phyloP scores from a whole-genome alignment of 2,113 vertebrate species.

The Gnathonemus echidnorhynchus region DNA sequence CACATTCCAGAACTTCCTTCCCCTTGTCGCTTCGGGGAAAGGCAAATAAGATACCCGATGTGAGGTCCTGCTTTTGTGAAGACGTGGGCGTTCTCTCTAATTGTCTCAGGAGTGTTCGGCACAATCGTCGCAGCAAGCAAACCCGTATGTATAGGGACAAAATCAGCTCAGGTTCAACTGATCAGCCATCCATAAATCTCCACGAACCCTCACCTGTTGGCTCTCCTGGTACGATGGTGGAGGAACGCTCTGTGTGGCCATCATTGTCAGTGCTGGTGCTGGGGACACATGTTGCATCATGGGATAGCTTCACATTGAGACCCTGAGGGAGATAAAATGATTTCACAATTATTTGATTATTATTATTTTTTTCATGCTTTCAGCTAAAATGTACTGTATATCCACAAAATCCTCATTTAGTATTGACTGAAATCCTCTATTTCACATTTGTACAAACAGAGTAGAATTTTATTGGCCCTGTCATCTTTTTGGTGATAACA shows the following conservation, averaged over 20 bases:
- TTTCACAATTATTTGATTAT: not conserved
- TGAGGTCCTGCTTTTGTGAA: not conserved
- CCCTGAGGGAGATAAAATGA: slow-evolving; percentile 54
- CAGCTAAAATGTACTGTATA: not conserved
- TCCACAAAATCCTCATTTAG: not conserved
- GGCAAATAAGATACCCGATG: not conserved
- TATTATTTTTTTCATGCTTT: not conserved
- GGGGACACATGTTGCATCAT: slow-evolving; percentile 99
- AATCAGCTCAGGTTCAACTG: not conserved
- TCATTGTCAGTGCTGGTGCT: slow-evolving; percentile 94
- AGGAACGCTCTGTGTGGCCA: slow-evolving; percentile 98
- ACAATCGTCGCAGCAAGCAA: not conserved
- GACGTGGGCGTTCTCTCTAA: not conserved
- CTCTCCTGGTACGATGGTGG: slow-evolving; percentile 96
- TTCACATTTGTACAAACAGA: not conserved
- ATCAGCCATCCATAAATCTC: not conserved
- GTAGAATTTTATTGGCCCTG: not conserved
- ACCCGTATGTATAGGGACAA: not conserved
- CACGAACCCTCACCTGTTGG: slow-evolving; percentile 77
- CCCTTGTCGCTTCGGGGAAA: not conserved
- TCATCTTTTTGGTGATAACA: not conserved
- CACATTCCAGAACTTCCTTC: not conserved
- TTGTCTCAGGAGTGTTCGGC: not conserved
- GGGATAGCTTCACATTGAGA: slow-evolving; percentile 93
- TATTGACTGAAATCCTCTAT: not conserved